These are phyloP conservation scores for Neoarius graeffei DNA, from an alignment of 2,113 vertebrate species.

Conservation along the genomic window DNA sequence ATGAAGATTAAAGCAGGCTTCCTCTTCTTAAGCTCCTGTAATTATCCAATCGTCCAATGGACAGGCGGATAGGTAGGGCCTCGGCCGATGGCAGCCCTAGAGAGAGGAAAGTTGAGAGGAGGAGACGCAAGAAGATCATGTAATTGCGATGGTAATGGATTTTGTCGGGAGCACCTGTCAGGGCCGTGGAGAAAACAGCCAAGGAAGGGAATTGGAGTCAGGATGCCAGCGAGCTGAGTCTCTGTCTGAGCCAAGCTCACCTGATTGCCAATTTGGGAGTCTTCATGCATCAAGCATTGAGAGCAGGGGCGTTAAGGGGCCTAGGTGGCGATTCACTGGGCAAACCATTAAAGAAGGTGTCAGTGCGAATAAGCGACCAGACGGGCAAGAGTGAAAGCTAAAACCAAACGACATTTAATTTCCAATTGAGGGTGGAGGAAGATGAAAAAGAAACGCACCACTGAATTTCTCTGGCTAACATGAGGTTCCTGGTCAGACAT, in stretches of 20 bases:
- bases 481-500: constrained; percentile 18
- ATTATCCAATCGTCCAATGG: constrained; percentile 52
- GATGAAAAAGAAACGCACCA: constrained; percentile 49
- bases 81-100: constrained; percentile 45
- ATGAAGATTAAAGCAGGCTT: constrained; percentile 62
- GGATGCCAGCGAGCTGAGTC: constrained; percentile 56
- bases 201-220: constrained; percentile 62
- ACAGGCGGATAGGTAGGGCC: constrained; percentile 29
- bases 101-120: constrained; percentile 49
- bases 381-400: constrained; percentile 50
- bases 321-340: constrained; percentile 43
- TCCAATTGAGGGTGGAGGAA: constrained; percentile 47
- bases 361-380: constrained; percentile 50
- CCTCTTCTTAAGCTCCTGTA: constrained; percentile 55
- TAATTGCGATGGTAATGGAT: constrained; percentile 75
- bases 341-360: constrained; percentile 56
- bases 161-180: constrained; percentile 75
- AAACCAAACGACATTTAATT: constrained; percentile 55
- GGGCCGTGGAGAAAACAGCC: constrained; percentile 65
- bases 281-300: constrained; percentile 61
- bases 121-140: constrained; percentile 52
- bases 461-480: not conserved
- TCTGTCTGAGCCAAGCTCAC: constrained; percentile 65
- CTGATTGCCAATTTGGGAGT: constrained; percentile 75
- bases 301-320: constrained; percentile 46